These are phyloP conservation scores for Linnaemya vulpina DNA, from an alignment of 2,888 invertebrate genomes.

Conservation along the genomic window DNA sequence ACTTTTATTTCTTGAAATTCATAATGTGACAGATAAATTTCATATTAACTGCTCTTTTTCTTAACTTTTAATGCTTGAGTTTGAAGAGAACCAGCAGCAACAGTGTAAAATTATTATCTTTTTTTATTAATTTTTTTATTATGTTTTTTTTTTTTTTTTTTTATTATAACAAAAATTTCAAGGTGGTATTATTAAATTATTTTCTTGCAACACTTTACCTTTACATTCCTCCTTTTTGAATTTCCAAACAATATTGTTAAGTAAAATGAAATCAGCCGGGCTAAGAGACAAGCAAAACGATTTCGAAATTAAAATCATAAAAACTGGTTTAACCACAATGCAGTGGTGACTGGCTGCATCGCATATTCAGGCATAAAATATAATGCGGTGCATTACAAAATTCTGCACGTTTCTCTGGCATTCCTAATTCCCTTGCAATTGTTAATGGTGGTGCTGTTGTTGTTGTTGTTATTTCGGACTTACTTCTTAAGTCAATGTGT, in stretches of 20 bases:
- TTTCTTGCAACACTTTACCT: slow-evolving; percentile 5
- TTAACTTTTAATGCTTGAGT: no score
- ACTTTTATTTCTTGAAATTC: no score
- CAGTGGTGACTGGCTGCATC: slow-evolving; percentile 53
- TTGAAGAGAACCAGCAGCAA: not conserved
- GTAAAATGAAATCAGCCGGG: slow-evolving; percentile 5
- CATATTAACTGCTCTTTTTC: no score
- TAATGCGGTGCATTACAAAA: slow-evolving; percentile 42
- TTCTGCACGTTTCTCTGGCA: slow-evolving; percentile 34
- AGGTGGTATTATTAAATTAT: slow-evolving; percentile 63
- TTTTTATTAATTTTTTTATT: no score
- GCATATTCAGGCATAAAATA: slow-evolving; percentile 43
- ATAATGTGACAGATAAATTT: no score
- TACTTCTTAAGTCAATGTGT: slow-evolving; percentile 58
- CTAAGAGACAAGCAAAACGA: not conserved
- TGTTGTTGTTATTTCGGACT: slow-evolving; percentile 13
- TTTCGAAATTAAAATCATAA: slow-evolving; percentile 63
- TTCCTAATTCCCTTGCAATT: slow-evolving; percentile 18
- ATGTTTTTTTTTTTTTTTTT: slow-evolving; percentile 2
- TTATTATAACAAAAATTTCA: slow-evolving; percentile 48
- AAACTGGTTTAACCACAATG: slow-evolving; percentile 72
- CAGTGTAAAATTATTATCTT: no score
- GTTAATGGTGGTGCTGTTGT: not conserved
- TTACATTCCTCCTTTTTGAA: not conserved
- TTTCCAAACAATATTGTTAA: slow-evolving; percentile 44